These are phyloP conservation scores for Herminia tarsipennalis DNA, from an alignment of 2,888 invertebrate genomes.

Conservation along the genomic window DNA sequence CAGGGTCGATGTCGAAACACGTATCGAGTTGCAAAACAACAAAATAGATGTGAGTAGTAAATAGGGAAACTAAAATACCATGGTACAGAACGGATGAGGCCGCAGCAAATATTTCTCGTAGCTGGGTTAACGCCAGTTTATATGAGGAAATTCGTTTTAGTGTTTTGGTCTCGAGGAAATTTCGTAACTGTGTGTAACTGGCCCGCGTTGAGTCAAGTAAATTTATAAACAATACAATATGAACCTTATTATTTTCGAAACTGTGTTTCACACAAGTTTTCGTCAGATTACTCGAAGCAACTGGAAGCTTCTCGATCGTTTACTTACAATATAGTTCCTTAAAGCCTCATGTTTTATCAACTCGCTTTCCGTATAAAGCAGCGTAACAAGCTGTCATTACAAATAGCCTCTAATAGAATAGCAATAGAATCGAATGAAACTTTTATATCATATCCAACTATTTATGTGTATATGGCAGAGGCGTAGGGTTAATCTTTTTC, in stretches of 20 bases:
- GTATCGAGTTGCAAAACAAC: constrained; percentile 45
- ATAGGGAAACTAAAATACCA: constrained; percentile 54
- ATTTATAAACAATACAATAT: constrained; percentile 58
- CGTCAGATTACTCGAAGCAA: constrained; percentile 20
- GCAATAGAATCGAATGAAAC: too few relatives aligned
- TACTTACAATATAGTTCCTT: constrained; percentile 4
- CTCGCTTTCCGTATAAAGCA: too few relatives aligned
- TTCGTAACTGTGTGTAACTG: constrained; percentile 55
- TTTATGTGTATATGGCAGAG: too few relatives aligned
- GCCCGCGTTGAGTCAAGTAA: constrained; percentile 51
- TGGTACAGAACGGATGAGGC: constrained; percentile 46
- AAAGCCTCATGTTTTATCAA: too few relatives aligned
- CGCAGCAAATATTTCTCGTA: constrained; percentile 54
- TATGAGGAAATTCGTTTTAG: constrained; percentile 67
- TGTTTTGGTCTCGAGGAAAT: constrained; percentile 57
- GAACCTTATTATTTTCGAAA: constrained; percentile 53
- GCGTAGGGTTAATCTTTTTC: too few relatives aligned
- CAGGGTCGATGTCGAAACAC: constrained; percentile 33
- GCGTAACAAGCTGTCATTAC: too few relatives aligned
- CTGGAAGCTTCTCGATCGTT: constrained; percentile 19
- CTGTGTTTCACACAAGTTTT: constrained; percentile 48
- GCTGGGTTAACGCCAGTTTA: constrained; percentile 61
- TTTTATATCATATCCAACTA: too few relatives aligned
- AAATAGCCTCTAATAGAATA: too few relatives aligned
- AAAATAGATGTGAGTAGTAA: constrained; percentile 54